Conservation (phyloP, 2,113 vertebrate species). For the Pseudorasbora parva region DNA sequence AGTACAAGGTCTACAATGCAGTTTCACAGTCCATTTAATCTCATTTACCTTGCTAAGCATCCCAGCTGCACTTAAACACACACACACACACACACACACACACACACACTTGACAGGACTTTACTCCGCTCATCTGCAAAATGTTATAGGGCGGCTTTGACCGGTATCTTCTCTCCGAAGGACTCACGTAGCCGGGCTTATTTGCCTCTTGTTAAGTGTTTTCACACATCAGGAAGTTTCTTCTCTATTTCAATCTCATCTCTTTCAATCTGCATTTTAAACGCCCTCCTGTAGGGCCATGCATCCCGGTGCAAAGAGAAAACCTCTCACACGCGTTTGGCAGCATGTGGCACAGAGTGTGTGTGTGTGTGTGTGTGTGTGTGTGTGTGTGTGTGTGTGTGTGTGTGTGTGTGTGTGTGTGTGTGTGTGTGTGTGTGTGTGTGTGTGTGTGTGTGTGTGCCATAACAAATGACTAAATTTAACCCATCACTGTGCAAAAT, state of each 20-base stretch:
- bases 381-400: not conserved
- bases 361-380: not conserved
- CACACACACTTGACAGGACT: not conserved
- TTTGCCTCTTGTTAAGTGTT: constrained; percentile 44
- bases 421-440: not conserved
- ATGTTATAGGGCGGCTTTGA: not conserved
- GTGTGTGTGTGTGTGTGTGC: not conserved
- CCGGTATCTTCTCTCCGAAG: not conserved
- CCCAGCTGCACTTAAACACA: constrained; percentile 20
- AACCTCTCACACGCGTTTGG: not conserved
- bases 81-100: not conserved
- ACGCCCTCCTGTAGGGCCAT: not conserved
- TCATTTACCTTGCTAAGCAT: constrained; percentile 30
- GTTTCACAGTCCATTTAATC: constrained; percentile 38
- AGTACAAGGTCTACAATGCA: constrained; percentile 20
- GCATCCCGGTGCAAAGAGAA: not conserved
- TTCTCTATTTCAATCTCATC: constrained; percentile 32
- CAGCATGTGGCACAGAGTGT: not conserved
- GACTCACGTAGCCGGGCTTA: constrained; percentile 29
- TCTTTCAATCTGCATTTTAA: constrained; percentile 29
- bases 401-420: not conserved
- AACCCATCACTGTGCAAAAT: not conserved
- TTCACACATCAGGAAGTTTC: constrained; percentile 36
- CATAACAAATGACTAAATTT: not conserved
- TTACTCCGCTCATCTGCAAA: constrained; percentile 1